phyloP scores from a whole-genome alignment of 2,113 vertebrate genomes.

The Candoia aspera region DNA sequence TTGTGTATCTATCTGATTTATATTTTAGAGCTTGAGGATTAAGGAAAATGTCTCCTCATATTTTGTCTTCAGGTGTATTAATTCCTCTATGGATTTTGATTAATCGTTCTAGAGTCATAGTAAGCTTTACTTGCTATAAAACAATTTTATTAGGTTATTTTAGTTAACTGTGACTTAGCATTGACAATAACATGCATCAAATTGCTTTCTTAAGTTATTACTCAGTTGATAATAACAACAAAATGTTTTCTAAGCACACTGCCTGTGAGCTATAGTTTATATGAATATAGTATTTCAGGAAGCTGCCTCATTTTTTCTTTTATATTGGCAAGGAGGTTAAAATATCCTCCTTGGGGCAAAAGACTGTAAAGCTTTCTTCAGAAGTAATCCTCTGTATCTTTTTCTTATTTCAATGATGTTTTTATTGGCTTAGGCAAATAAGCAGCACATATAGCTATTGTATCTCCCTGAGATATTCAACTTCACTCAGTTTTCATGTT shows the following conservation, averaged over 20 bases:
- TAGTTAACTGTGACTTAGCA: conserved; percentile 45
- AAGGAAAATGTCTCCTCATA: conserved; percentile 11
- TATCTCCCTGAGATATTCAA: neutral
- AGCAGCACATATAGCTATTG: neutral
- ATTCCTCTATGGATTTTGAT: neutral
- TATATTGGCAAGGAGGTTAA: conserved; percentile 74
- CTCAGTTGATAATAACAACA: conserved; percentile 71
- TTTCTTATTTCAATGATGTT: conserved; percentile 15
- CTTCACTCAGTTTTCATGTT: neutral
- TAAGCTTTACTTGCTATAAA: conserved; percentile 44
- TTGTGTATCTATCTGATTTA: conserved; percentile 7
- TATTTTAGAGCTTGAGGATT: neutral
- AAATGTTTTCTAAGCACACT: conserved; percentile 75
- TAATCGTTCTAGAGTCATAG: conserved; percentile 17
- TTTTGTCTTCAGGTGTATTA: conserved; percentile 18
- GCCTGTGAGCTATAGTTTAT: conserved; percentile 75
- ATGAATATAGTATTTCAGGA: conserved; percentile 86
- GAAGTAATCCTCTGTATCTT: conserved; percentile 50
- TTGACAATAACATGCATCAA: conserved; percentile 54
- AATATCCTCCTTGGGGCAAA: conserved; percentile 69
- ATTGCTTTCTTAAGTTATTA: conserved; percentile 66
- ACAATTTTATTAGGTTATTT: conserved; percentile 40
- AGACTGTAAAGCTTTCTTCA: conserved; percentile 66
- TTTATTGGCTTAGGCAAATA: conserved; percentile 52
- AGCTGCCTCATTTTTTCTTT: conserved; percentile 82